Evolutionary conservation across 2,113 vertebrate species (phyloP), one percentile per base, ranked within the genome.

Genomic region (Gopherus evgoodei): DNA sequence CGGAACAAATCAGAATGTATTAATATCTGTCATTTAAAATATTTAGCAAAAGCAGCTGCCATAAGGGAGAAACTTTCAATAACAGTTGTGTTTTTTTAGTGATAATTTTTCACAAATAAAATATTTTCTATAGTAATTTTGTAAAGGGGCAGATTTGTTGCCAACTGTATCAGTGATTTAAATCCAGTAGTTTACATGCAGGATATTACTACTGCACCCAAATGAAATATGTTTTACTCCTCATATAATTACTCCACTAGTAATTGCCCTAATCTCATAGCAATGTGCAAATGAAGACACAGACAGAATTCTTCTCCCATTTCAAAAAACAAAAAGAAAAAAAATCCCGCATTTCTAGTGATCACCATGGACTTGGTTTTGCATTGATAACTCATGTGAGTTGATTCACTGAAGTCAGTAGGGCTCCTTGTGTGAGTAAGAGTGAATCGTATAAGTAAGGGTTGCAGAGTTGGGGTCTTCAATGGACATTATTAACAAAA

Each of bases 1-100:
- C 2, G 4, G 24, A 75, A 50, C 69, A 49, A 38, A 75, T 89
- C 59, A 50, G 86, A 95, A 56, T 21, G 35, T 90, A 5, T 81
- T 59, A 83, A 59, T 54, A 79, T 79, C 47, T 86, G 65, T 54
- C 49, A 57, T 92, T 49, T 92, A 92, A 29, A 9, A 83, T 5
- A 42, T 93, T 92, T 86, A 91, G 47, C 89, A 10, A 88, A 91
- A 95, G 87, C 75, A 59, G 38, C 5, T 56, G 2, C 2, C 90
- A 49, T 25, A 11, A 42, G 50, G 76, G 89, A 90, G 29, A 86
- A 19, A 47, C 89, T 86, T 94, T 93, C 53, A 42, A n/a, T 47
- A 59, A 8, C 35, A 42, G 17, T 62, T 62, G 27, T 59, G 6
- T 47, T 81, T 88, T 81, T 87, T 81, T 29, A 65, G 90, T 10